Evolutionary conservation across 53 echinoderm and acorn worm genomes (phyloP).

Genomic region (Henricia sp.): DNA sequence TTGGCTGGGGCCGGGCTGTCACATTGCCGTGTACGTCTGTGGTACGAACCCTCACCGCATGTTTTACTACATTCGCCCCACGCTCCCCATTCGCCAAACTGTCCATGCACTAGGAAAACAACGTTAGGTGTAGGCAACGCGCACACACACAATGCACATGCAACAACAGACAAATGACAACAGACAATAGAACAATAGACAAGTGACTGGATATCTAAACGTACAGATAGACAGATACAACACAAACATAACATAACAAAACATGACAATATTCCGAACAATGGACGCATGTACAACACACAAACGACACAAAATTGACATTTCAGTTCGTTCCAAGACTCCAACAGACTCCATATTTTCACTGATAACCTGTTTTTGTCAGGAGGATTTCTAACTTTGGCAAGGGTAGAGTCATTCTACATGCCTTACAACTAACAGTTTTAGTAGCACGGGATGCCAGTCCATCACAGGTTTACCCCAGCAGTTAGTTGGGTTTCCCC

Average conservation of each 20-base stretch:
- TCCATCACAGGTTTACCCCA: too few relatives aligned
- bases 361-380: too few relatives aligned
- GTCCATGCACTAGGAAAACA: slow-evolving; percentile 79
- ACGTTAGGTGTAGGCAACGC: slow-evolving; percentile 42
- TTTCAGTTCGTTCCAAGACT: too few relatives aligned
- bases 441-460: too few relatives aligned
- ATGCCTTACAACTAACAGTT: too few relatives aligned
- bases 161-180: slow-evolving; percentile 7
- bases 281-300: background rate
- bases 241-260: background rate
- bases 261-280: background rate
- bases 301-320: too few relatives aligned
- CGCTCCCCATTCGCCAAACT: slow-evolving; percentile 78
- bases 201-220: background rate
- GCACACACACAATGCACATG: slow-evolving; percentile 23
- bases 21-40: slow-evolving; percentile 79
- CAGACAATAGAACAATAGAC: background rate
- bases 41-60: slow-evolving; percentile 78
- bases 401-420: too few relatives aligned
- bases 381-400: too few relatives aligned
- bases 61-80: slow-evolving; percentile 90
- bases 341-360: too few relatives aligned
- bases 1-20: slow-evolving; percentile 87
- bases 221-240: background rate
- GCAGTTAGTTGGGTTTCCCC: too few relatives aligned